phyloP scores from a whole-genome alignment of 2,797 vertebrate genomes.

The Orestias chungarensis region DNA sequence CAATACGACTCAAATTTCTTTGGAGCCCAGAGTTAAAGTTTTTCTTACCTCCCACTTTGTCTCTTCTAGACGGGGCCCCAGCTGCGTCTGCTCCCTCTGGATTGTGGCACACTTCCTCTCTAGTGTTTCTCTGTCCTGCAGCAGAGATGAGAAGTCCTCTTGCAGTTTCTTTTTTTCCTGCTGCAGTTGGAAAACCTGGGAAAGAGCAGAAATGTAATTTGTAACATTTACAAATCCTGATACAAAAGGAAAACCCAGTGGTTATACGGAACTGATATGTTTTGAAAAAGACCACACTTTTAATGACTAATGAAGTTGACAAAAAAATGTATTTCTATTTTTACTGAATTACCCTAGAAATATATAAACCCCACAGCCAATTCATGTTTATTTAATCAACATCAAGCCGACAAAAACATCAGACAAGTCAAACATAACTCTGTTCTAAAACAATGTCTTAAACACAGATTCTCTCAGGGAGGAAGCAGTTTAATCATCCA shows the following conservation, averaged over 20 bases:
- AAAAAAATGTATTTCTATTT: not conserved
- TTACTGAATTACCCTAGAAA: not conserved
- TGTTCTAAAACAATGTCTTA: no score
- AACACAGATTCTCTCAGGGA: no score
- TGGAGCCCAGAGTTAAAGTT: not conserved
- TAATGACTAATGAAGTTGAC: not conserved
- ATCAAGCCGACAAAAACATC: no score
- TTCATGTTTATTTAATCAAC: no score
- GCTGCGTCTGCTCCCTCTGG: constrained; percentile 92
- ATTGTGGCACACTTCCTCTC: constrained; percentile 91
- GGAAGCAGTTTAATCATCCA: no score
- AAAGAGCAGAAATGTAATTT: constrained; percentile 19
- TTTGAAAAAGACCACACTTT: not conserved
- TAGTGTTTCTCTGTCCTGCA: constrained; percentile 92
- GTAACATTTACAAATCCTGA: not conserved
- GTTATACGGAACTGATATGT: not conserved
- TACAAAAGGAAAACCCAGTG: not conserved
- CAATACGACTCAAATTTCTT: not conserved
- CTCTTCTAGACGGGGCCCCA: constrained; percentile 95
- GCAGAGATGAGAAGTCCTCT: constrained; percentile 93
- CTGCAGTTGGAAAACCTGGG: constrained; percentile 91
- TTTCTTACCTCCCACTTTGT: constrained; percentile 95
- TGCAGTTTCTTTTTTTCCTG: constrained; percentile 97
- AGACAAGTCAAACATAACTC: no score
- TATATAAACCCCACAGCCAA: not conserved